Base-by-base conservation (phyloP, 2,888 invertebrate species). In the Biston betularia region DNA sequence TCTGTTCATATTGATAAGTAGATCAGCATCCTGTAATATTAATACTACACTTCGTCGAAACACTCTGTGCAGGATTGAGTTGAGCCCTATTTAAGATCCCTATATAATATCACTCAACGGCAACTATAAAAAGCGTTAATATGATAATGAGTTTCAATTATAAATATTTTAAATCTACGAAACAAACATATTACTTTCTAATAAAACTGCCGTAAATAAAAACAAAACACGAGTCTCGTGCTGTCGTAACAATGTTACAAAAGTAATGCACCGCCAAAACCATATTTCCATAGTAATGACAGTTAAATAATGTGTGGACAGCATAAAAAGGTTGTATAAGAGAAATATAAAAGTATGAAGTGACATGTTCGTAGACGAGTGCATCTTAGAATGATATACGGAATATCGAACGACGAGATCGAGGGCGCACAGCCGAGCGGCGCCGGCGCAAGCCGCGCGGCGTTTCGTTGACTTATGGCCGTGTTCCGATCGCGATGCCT, bases 401-500 rank as follows among this genome's bases (percentile, higher is more conserved):
- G 84, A 80, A 79, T 77, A 77, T 70, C 69, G 65, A 61, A 62
- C 55, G 44, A 61, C 59, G 68, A 59, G 42, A 61, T 68, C 59
- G 69, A 66, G 70, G 69, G 71, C 70, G 74, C 71, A 66, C 74
- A 61, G 72, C 74, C 71, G 70, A 69, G 68, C 80, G 79, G 80
- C 82, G 81, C 83, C 81, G 78, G 76, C 73, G 75, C 72, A 68
- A 82, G 80, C 79, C 78, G 79, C 73, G 81, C 86, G 84, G 89
- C 88, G 89, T 87, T 87, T 85, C 79, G 83, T 90, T 92, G 93
- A 93, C 90, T 92, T 92, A 93, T 90, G 82, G 83, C 85, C 82
- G 79, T 92, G 92, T 92, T 90, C 88, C 88, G 85, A 92, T 86
- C 84, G 89, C 91, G 90, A 89, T 88, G 84, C 88, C 90, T 89